Percentiles rank a stretch among this genome's conserved stretches.
Evolutionary conservation across 2,113 vertebrate genomes (phyloP).

Genomic region (Poeciliopsis prolifica): DNA sequence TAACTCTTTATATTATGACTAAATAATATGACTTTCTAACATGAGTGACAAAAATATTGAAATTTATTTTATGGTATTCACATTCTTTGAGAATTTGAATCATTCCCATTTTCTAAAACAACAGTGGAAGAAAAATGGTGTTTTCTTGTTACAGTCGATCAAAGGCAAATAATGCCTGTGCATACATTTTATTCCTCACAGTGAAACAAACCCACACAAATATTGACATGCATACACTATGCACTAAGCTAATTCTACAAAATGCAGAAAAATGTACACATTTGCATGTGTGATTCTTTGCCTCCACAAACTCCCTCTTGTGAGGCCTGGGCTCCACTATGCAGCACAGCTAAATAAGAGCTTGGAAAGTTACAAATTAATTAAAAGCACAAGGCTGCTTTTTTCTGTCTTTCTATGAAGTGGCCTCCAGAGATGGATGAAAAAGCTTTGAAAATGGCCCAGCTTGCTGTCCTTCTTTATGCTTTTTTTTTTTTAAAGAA

Average conservation of each 20-base stretch:
- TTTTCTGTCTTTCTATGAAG: conserved; percentile 51
- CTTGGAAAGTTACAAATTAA: conserved; percentile 58
- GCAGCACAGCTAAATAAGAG: conserved; percentile 34
- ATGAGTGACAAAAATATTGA: no score
- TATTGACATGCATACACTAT: conserved; percentile 30
- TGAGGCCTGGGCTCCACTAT: conserved; percentile 36
- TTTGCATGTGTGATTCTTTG: conserved; percentile 27
- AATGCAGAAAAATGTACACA: conserved; percentile 5
- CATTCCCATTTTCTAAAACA: no score
- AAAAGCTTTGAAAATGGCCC: conserved; percentile 41
- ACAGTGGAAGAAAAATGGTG: conserved; percentile 19
- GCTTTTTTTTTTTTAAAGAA: conserved; percentile 38
- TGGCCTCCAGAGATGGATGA: conserved; percentile 54
- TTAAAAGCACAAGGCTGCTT: conserved; percentile 50
- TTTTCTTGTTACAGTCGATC: conserved; percentile 61
- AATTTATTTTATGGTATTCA: no score
- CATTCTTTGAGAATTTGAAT: no score
- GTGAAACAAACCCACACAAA: conserved; percentile 44
- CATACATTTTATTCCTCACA: conserved; percentile 43
- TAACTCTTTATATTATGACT: no score
- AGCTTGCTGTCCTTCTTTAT: conserved; percentile 44
- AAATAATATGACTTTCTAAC: no score
- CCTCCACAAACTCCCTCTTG: conserved; percentile 25
- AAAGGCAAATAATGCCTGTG: conserved; percentile 50
- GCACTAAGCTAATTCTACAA: conserved; percentile 35